Evolutionary conservation across 1,140 invertebrate species (phyloP), one percentile per base, ranked within the genome.

Genomic region (Teleogryllus occipitalis): DNA sequence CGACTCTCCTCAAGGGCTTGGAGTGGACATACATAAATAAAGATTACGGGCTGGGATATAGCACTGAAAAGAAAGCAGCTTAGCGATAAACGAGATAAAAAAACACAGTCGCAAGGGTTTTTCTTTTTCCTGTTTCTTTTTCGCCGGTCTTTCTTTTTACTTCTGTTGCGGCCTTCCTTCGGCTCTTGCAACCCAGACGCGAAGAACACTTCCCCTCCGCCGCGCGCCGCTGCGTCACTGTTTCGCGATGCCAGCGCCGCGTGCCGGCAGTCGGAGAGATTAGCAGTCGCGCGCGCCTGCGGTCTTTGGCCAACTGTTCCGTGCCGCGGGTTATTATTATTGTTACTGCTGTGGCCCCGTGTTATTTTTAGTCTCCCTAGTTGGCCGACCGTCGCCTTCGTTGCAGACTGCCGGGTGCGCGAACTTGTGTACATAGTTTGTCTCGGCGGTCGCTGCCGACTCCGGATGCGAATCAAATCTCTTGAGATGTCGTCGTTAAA

Each of bases 1-100:
- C 54, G 54, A 7, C 54, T 65, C 54, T 65, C 10, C 54, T 18
- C 10, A 65, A 18, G 54, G 18, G 18, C 54, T 65, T 10, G 10
- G 54, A 65, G 54, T 65, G 54, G 54, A 65, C 54, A 65, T 65
- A 65, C 54, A 65, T 65, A 65, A 65, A 65, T 65, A 65, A 65
- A 65, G 54, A 65, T 65, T 65, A 65, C 54, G 54, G 10, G 54
- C 10, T 14, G 18, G 54, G 54, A 65, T 65, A 65, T 18, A 18
- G 54, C 54, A 65, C 54, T 65, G 54, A 65, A 65, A 65, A 65
- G 54, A 65, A 65, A 65, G 54, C 54, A 65, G 54, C 54, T 65
- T 65, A 65, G 54, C 10, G 54, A 14, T 65, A 18, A 65, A 65
- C 54, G 54, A 65, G 18, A 65, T 65, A 65, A 65, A 65, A 65